Conservation (phyloP, 2,113 vertebrate genomes). For the Carettochelys insculpta region DNA sequence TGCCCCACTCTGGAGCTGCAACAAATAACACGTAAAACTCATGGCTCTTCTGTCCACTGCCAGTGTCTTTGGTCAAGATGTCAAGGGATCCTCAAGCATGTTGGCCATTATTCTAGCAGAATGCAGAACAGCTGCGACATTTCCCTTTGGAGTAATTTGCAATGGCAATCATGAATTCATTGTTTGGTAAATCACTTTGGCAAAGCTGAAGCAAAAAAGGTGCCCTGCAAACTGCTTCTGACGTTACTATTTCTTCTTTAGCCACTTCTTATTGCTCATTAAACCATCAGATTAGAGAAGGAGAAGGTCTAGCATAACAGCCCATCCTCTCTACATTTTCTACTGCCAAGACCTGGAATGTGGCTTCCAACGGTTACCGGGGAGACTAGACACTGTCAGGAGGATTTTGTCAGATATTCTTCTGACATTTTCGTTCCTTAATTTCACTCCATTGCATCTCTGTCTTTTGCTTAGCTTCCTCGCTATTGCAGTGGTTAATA, state of each 20-base stretch:
- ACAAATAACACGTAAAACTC: neutral
- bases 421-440: no score
- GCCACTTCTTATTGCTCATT: neutral
- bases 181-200: neutral
- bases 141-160: rapidly evolving
- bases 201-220: neutral
- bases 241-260: neutral
- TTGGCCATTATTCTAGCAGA: neutral
- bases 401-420: no score
- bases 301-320: neutral
- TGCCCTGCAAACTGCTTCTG: neutral
- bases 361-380: no score
- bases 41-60: neutral
- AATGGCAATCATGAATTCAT: neutral
- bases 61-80: neutral
- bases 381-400: no score
- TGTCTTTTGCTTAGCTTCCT: no score
- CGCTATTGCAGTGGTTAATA: no score
- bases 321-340: neutral
- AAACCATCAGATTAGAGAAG: neutral
- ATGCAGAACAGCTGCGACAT: neutral
- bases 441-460: no score
- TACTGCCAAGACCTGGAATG: no score
- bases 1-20: neutral
- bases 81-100: neutral